phyloP scores from a whole-genome alignment of 2,888 invertebrate genomes.

The Agrenia bidenticulata region DNA sequence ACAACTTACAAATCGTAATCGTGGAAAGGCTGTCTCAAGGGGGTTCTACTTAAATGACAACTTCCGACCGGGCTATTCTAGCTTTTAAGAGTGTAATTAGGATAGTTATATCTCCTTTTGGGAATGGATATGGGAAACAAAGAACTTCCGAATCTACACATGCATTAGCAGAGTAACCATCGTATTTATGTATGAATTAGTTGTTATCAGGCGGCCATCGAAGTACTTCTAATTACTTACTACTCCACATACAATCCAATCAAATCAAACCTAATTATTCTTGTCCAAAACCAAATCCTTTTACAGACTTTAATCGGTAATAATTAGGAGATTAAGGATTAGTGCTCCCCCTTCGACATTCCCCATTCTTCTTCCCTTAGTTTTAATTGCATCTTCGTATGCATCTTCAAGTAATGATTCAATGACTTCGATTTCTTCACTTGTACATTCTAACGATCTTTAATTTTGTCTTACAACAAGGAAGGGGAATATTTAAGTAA shows the following conservation, averaged over 20 bases:
- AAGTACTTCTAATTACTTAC: no score
- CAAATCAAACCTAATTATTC: no score
- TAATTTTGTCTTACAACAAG: neutral
- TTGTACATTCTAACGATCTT: neutral
- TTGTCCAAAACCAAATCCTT: no score
- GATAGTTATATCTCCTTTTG: neutral
- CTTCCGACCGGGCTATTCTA: neutral
- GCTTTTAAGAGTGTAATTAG: slow-evolving; percentile 17
- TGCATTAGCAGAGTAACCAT: no score
- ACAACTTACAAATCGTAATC: neutral
- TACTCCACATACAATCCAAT: no score
- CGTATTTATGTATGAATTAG: no score
- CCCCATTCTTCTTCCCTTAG: neutral
- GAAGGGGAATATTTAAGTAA: neutral
- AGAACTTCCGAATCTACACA: no score
- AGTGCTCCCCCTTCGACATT: neutral
- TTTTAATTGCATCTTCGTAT: neutral
- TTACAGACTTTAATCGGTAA: no score
- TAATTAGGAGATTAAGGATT: no score
- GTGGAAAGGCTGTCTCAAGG: slow-evolving; percentile 4
- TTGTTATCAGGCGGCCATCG: no score
- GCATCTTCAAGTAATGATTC: neutral
- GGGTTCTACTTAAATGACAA: slow-evolving; percentile 12
- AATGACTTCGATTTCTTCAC: neutral
- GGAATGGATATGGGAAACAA: no score